Base-by-base conservation (phyloP, 2,888 invertebrate genomes). In the Himalopsyche anomala region DNA sequence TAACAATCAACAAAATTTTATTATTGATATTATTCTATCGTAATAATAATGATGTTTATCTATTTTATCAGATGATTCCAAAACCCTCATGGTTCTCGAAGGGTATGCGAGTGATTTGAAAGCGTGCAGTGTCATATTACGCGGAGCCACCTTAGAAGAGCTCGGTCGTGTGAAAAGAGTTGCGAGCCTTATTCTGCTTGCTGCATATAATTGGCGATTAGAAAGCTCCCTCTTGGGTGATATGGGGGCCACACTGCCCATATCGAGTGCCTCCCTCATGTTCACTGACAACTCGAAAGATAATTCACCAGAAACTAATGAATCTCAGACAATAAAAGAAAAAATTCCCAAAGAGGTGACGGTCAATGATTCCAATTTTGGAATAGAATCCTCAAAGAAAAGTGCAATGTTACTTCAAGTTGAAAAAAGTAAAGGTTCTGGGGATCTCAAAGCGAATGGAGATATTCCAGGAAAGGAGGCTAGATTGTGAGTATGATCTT, bases 21-120 rank as follows among this genome's bases (percentile, higher is more conserved):
- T 51, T 4, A 51, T 51, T 4, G 0, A 15, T 51, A 51, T 51
- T 51, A 15, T 45, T 45, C 11, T 51, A 51, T 3, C 15, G 15
- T 51, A 74, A 74, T n/a, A 74, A 12, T 38, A 38, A 38, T 74
- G 19, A 12, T 15, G 19, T 74, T 5, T 19, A 19, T 74, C 12
- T 74, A 74, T 51, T 79, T 74, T 51, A 45, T 56, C 91, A 95
- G 95, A 94, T 89, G 92, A 94, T 0, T 92, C 92, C 40, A 99
- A 99, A 93, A 98, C 98, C 0, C 92, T 99, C 51, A 97, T 99
- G 97, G 96, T 97, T 89, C 96, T 99, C 89, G 99, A 99, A 91
- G 98, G 98, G 8, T 96, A 98, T 89, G 96, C 96, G 0, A 95
- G 96, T 90, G 94, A 96, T 0, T 95, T 97, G 89, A 93, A 98